phyloP scores from a whole-genome alignment of 92 coral and sea anemone genomes.

The Parazoanthus atlanticus region DNA sequence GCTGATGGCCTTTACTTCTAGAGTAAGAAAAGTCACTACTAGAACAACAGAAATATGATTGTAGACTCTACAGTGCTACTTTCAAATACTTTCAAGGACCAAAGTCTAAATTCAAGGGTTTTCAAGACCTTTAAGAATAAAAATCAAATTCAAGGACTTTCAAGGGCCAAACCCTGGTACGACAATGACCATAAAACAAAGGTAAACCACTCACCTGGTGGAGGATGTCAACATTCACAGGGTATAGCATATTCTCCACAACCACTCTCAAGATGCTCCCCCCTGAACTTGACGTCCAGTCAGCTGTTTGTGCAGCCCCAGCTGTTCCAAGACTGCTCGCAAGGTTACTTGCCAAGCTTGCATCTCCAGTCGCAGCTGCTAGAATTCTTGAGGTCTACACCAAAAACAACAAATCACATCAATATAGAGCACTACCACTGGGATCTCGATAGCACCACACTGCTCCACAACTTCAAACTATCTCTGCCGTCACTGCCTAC shows the following conservation, averaged over 20 bases:
- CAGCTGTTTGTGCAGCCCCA: slow-evolving; percentile 49
- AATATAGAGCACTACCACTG: background rate
- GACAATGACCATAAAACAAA: background rate
- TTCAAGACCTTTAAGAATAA: too few species aligned
- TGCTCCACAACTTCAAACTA: background rate
- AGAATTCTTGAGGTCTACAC: slow-evolving; percentile 83
- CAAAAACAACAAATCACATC: background rate
- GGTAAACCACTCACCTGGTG: slow-evolving; percentile 65
- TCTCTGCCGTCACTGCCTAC: background rate
- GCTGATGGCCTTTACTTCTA: too few species aligned
- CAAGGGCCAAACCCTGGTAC: background rate
- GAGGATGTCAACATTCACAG: slow-evolving; percentile 84
- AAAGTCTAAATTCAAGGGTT: too few species aligned
- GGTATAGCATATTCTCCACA: slow-evolving; percentile 86
- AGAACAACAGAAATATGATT: too few species aligned
- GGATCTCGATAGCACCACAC: background rate
- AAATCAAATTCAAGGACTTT: too few species aligned
- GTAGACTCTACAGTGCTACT: too few species aligned
- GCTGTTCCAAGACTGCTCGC: slow-evolving; percentile 72
- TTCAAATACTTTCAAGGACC: too few species aligned
- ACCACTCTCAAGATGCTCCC: slow-evolving; percentile 74
- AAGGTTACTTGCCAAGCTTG: slow-evolving; percentile 41
- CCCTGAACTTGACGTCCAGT: slow-evolving; percentile 52
- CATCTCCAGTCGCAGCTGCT: slow-evolving; percentile 71
- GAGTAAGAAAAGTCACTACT: too few species aligned